Percentiles rank a stretch among this genome's conserved stretches.
These are phyloP conservation scores for Prietella phreatophila DNA, from an alignment of 2,113 vertebrate species.

Conservation along the genomic window DNA sequence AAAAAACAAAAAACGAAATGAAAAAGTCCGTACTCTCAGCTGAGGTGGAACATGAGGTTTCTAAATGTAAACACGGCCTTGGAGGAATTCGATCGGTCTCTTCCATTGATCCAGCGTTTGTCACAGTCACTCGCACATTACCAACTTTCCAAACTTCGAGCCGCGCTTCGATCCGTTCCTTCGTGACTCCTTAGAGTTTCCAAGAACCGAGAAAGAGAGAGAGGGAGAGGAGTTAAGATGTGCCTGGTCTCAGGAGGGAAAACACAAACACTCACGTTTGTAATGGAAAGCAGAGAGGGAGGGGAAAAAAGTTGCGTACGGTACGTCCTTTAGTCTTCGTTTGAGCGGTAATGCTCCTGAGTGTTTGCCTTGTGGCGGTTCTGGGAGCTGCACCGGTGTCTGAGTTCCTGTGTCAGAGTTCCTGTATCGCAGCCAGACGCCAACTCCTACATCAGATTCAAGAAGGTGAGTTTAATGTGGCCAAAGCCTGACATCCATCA, in stretches of 20 bases:
- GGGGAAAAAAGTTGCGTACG: slow-evolving; percentile 46
- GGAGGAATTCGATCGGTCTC: slow-evolving; percentile 40
- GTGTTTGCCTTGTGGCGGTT: slow-evolving; percentile 51
- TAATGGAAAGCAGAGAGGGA: slow-evolving; percentile 30
- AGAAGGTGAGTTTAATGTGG: slow-evolving; percentile 57
- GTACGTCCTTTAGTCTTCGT: slow-evolving; percentile 46
- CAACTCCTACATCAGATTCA: slow-evolving; percentile 55
- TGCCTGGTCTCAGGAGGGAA: background rate
- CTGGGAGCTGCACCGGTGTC: slow-evolving; percentile 34
- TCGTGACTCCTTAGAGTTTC: slow-evolving; percentile 20
- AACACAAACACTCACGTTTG: background rate
- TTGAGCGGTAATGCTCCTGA: slow-evolving; percentile 59
- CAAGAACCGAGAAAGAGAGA: slow-evolving; percentile 30
- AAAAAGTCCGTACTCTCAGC: background rate
- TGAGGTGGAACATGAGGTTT: background rate
- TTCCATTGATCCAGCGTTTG: slow-evolving; percentile 56
- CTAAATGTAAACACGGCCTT: background rate
- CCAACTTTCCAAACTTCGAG: slow-evolving; percentile 52
- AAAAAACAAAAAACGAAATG: background rate
- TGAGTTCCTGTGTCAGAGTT: slow-evolving; percentile 57
- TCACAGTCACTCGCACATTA: slow-evolving; percentile 52
- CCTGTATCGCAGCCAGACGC: slow-evolving; percentile 31
- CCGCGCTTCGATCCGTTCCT: slow-evolving; percentile 48
- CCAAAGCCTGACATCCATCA: slow-evolving; percentile 61
- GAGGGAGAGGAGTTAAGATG: background rate